Conservation (phyloP, 2,888 invertebrate species). For the Cremastinae sp. region DNA sequence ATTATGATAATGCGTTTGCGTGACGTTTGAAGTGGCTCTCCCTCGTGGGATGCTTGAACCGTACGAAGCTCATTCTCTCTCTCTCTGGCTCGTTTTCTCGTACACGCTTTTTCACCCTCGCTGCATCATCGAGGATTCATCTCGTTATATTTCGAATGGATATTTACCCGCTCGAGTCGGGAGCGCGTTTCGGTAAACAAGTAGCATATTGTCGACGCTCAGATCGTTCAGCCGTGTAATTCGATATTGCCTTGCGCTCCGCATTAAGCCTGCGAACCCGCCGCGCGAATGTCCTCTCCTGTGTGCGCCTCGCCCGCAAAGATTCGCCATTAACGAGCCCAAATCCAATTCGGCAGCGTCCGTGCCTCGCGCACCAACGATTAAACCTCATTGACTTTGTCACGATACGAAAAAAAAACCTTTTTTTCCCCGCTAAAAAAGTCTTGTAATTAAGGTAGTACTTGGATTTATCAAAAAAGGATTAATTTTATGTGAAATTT, state of each 20-base stretch:
- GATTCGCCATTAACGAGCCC: slow-evolving; percentile 13
- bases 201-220: slow-evolving; percentile 79
- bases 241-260: slow-evolving; percentile 69
- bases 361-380: background rate
- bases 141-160: slow-evolving; percentile 54
- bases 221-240: slow-evolving; percentile 70
- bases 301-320: slow-evolving; percentile 18
- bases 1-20: slow-evolving; percentile 59
- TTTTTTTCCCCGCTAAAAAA: no score
- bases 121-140: slow-evolving; percentile 56
- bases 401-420: no score
- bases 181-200: slow-evolving; percentile 76
- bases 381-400: no score
- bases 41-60: slow-evolving; percentile 54
- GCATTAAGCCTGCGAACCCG: background rate
- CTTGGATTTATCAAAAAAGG: no score
- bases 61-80: slow-evolving; percentile 28
- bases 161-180: slow-evolving; percentile 59
- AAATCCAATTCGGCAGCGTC: slow-evolving; percentile 11
- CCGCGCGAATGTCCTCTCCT: slow-evolving; percentile 24
- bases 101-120: slow-evolving; percentile 51
- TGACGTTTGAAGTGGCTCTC: slow-evolving; percentile 60
- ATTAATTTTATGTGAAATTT: no score
- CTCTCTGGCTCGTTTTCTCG: slow-evolving; percentile 42
- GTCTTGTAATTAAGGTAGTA: no score